Evolutionary conservation across 2,888 invertebrate genomes (phyloP).

Genomic region (Leptinotarsa rubiginosa): DNA sequence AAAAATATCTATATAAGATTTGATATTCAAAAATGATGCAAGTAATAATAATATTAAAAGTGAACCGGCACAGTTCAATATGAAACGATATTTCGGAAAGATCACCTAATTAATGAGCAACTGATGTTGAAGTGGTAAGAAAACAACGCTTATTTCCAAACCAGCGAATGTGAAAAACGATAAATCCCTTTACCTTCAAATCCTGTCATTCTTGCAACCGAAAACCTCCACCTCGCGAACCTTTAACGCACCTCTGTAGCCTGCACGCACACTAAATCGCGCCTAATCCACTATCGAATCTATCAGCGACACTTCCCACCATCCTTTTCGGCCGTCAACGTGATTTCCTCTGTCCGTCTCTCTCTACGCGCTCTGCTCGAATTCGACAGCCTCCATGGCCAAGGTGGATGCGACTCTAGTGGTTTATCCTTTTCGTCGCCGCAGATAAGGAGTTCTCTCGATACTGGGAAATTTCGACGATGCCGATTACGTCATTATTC

Average conservation of each 20-base stretch:
- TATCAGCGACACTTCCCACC: neutral
- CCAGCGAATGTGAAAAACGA: neutral
- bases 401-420: slow-evolving; percentile 50
- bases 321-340: slow-evolving; percentile 7
- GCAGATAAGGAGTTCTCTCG: slow-evolving; percentile 38
- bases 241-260: slow-evolving; percentile 5
- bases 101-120: neutral
- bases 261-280: neutral
- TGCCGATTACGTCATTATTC: slow-evolving; percentile 47
- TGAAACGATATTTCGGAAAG: too few relatives aligned
- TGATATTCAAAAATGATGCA: too few relatives aligned
- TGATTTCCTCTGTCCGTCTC: slow-evolving; percentile 10
- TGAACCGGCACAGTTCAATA: too few relatives aligned
- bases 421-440: slow-evolving; percentile 49
- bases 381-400: slow-evolving; percentile 49
- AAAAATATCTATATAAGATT: too few relatives aligned
- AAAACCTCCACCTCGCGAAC: neutral
- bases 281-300: neutral
- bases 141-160: neutral
- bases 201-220: slow-evolving; percentile 8
- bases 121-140: neutral
- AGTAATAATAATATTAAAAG: too few relatives aligned
- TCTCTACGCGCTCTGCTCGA: slow-evolving; percentile 15
- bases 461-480: slow-evolving; percentile 50
- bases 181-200: slow-evolving; percentile 1